Evolutionary conservation across 2,888 invertebrate species (phyloP), one percentile per base, ranked within the genome.

Genomic region (Auanema freiburgensis): DNA sequence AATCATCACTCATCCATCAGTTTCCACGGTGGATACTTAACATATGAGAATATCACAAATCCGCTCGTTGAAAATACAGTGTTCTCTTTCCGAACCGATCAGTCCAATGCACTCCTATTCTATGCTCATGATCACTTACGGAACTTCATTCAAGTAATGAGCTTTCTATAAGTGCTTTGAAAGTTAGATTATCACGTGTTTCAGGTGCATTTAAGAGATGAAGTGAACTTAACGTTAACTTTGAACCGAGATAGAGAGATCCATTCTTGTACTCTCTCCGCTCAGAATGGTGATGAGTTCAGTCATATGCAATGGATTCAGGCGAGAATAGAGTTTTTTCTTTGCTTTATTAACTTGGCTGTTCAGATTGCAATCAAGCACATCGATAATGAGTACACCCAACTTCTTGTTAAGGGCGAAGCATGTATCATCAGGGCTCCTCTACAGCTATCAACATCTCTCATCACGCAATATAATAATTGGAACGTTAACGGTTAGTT

Each of bases 301-400:
- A 70, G 71, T 46, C 72, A 80, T 63, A 80, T 80, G 79, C 59
- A 72, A 59, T 80, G 80, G 80, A 67, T 79, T 25, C 79, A 80
- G 59, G 68, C 71, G 25, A 12, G 23, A 14, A n/a, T n/a, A n/a
- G n/a, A 25, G 11, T 24, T 10, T 11, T 8, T 12, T 43, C 12
- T 43, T 43, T 43, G 12, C 43, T 43, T 14, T 12, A 43, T 43
- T 14, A 43, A 14, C 14, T 14, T 56, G 4, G 50, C 23, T 50
- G 16, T 10, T 18, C 33, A 58, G 53, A 41, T 62, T 12, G 56
- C 53, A n/a, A 56, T 62, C 0, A 57, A 58, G 24, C 65, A 60
- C 42, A 18, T 23, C 6, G 21, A 51, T 16, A 25, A 43, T n/a
- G 57, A 58, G n/a, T 46, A n/a, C 10, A 44, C 44, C 25, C 49